Evolutionary conservation across 2,113 vertebrate genomes (phyloP), one percentile per base, ranked within the genome.

Genomic region (Nyctereutes procyonoides): DNA sequence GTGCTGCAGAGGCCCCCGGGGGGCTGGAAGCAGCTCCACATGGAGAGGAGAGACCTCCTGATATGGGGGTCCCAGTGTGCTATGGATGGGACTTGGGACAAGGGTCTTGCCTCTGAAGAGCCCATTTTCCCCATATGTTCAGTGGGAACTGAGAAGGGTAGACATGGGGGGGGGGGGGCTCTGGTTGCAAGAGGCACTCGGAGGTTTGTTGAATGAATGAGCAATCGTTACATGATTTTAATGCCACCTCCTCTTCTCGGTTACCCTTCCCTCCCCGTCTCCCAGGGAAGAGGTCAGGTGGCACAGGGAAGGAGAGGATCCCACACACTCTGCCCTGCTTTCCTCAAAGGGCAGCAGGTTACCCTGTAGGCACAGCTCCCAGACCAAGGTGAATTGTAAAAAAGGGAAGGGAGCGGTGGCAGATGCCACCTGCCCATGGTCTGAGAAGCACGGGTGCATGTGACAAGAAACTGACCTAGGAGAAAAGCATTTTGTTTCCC

Each of bases 141-240:
- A 82, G 19, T 38, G 79, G 55, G 32, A 20, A 20, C 9, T 90
- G 84, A 19, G 53, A 58, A 51, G 69, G 55, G 12, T 22, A 38
- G 65, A 43, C 5, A 28, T 3, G 17, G 15, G 63, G 67, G 62
- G 63, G 2, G 17, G 15, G 63, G 67, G 62, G 63, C 80, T 93
- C 92, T 62, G 56, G n/a, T 58, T 38, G 38, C 58, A 80, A 67
- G 32, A 73, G 20, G 35, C 32, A 38, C 62, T 74, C 9, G 30
- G 63, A 92, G 38, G 77, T 84, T 93, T 96, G 90, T 81, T 76
- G 62, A 92, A 26, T 63, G 89, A 80, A 56, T 81, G n/a, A 93
- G 35, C 4, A 35, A 67, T 7, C 2, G 26, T 38, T 35, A 26
- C 12, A 0, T n/a, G 35, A 35, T 83, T 85, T 74, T 38, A 28